phyloP scores from a whole-genome alignment of 2,113 vertebrate species.

The Connochaetes taurinus region DNA sequence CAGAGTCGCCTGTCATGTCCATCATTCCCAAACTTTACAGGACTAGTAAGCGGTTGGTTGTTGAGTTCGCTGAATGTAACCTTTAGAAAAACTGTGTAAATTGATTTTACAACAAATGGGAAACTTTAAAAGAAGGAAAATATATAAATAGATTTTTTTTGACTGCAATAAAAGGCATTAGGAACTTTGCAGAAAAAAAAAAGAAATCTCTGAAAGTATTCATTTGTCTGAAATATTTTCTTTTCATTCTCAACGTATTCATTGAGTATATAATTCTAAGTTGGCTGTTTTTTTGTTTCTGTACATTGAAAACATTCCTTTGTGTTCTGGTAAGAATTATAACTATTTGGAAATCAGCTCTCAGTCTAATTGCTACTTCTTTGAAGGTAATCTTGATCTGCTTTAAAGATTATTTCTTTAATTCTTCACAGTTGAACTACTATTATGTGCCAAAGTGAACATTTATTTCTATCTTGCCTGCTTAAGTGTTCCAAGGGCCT shows the following conservation, averaged over 20 bases:
- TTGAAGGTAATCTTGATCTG: neutral
- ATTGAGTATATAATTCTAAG: neutral
- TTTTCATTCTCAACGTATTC: neutral
- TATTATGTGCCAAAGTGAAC: neutral
- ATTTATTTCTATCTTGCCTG: neutral
- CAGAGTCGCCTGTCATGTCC: no score
- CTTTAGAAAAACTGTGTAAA: no score
- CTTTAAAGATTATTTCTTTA: neutral
- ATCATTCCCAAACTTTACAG: no score
- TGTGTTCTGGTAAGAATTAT: neutral
- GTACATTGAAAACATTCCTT: neutral
- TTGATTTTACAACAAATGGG: no score
- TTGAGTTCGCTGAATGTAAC: no score
- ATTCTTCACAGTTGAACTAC: neutral
- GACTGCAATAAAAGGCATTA: no score
- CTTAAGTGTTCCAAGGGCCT: neutral
- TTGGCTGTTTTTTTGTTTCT: neutral
- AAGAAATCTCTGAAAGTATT: slow-evolving; percentile 11
- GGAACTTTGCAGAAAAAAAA: neutral
- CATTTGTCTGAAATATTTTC: slow-evolving; percentile 7
- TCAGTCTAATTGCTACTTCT: neutral
- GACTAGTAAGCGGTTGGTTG: no score
- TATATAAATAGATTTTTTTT: no score
- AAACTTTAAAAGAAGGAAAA: no score
- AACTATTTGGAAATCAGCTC: neutral